phyloP scores from a whole-genome alignment of 1,140 invertebrate genomes.

The Macrotrachela quadricornifera region DNA sequence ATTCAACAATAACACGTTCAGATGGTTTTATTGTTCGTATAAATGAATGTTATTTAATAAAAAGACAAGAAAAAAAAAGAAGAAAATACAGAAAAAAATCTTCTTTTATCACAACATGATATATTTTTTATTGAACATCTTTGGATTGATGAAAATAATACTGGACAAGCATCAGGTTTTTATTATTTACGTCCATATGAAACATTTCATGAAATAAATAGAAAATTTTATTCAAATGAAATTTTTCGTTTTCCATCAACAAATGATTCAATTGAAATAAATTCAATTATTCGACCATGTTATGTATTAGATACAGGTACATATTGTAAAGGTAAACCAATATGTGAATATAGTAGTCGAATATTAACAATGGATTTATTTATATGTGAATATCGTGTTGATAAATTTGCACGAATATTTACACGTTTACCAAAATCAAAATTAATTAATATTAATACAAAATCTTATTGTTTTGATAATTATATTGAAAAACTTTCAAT shows the following conservation, averaged over 20 bases:
- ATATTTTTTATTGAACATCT: too few species aligned
- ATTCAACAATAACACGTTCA: too few species aligned
- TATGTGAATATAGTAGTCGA: slow-evolving; percentile 33
- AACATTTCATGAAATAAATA: slow-evolving; percentile 82
- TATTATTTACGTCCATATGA: slow-evolving; percentile 86
- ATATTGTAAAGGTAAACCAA: slow-evolving; percentile 71
- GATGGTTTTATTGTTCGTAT: too few species aligned
- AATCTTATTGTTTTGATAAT: slow-evolving; percentile 69
- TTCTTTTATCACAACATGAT: slow-evolving; percentile 36
- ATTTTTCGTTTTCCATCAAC: slow-evolving; percentile 62
- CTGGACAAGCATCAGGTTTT: slow-evolving; percentile 40
- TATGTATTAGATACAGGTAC: slow-evolving; percentile 81
- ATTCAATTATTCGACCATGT: slow-evolving; percentile 74
- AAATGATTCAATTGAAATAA: slow-evolving; percentile 77
- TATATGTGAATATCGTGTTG: slow-evolving; percentile 83
- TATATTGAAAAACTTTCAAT: slow-evolving; percentile 59
- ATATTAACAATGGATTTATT: slow-evolving; percentile 66
- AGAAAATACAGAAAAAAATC: slow-evolving; percentile 33
- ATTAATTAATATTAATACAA: slow-evolving; percentile 45
- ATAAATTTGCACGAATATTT: slow-evolving; percentile 61
- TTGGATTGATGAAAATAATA: too few species aligned
- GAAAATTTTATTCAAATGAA: slow-evolving; percentile 87
- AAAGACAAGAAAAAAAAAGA: too few species aligned
- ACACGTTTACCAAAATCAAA: slow-evolving; percentile 31
- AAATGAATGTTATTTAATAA: too few species aligned